Percentiles rank a stretch among this genome's conserved stretches.
phyloP scores from a whole-genome alignment of 2,797 vertebrate genomes.

The Sebastes itinus region DNA sequence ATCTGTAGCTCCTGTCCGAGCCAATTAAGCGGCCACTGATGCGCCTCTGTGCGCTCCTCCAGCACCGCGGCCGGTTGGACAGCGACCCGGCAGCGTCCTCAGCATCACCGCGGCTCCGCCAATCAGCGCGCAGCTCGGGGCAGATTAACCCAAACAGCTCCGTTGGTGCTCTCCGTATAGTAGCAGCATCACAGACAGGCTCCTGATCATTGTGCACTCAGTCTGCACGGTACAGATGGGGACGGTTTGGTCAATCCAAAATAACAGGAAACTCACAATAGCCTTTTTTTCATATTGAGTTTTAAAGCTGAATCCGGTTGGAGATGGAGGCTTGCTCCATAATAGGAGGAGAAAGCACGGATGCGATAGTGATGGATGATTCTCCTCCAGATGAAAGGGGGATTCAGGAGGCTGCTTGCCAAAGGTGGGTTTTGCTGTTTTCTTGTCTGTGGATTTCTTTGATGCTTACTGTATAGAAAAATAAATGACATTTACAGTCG shows the following conservation, averaged over 20 bases:
- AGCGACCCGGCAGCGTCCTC: conserved; percentile 68
- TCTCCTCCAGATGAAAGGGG: conserved; percentile 67
- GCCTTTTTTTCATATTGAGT: too few species aligned
- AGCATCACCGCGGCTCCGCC: conserved; percentile 73
- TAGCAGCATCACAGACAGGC: conserved; percentile 59
- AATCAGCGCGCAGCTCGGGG: conserved; percentile 75
- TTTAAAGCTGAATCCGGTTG: not conserved
- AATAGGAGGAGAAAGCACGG: conserved; percentile 75
- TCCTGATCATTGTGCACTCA: conserved; percentile 50
- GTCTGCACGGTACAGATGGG: conserved; percentile 12
- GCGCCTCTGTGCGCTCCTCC: conserved; percentile 35
- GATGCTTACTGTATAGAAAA: not conserved
- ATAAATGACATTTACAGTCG: not conserved
- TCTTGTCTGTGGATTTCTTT: not conserved
- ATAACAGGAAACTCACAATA: not conserved
- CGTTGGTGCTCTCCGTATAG: conserved; percentile 61
- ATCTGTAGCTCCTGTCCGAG: conserved; percentile 30
- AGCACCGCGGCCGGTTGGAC: conserved; percentile 76
- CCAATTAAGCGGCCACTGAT: conserved; percentile 8
- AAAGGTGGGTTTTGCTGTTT: conserved; percentile 72
- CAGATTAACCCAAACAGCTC: conserved; percentile 66
- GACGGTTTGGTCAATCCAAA: not conserved
- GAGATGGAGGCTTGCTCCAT: conserved; percentile 77
- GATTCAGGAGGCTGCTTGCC: conserved; percentile 62
- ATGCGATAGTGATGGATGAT: conserved; percentile 79